phyloP scores from a whole-genome alignment of 2,113 vertebrate genomes.

The Motacilla tschutschensis region DNA sequence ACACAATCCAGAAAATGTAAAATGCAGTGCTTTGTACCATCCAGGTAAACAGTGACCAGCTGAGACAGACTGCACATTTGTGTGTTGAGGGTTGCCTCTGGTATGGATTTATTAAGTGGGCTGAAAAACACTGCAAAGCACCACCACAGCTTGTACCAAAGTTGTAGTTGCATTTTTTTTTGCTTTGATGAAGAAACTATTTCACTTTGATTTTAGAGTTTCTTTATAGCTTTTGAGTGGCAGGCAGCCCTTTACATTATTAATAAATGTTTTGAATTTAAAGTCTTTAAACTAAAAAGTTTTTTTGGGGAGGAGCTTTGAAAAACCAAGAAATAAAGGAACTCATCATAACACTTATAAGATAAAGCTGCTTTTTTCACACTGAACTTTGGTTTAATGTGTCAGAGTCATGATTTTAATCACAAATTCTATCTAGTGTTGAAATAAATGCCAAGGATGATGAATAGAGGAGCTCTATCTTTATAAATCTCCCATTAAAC shows the following conservation, averaged over 20 bases:
- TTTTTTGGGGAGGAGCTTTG: constrained; percentile 38
- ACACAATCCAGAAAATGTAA: neutral
- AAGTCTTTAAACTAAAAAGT: constrained; percentile 52
- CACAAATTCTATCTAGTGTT: constrained; percentile 28
- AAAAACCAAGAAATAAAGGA: constrained; percentile 20
- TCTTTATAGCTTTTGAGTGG: constrained; percentile 47
- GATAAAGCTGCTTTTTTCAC: neutral
- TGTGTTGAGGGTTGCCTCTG: neutral
- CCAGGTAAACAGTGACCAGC: neutral
- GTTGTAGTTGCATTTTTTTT: neutral
- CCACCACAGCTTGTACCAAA: neutral
- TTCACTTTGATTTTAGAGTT: constrained; percentile 47
- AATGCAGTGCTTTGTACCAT: neutral
- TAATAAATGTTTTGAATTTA: constrained; percentile 61
- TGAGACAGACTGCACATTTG: neutral
- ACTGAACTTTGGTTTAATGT: constrained; percentile 16
- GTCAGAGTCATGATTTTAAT: constrained; percentile 21
- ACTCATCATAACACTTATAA: neutral
- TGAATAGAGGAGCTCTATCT: neutral
- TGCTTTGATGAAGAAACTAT: constrained; percentile 44
- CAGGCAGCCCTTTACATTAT: constrained; percentile 59
- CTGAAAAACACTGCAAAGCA: neutral
- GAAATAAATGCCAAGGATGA: neutral
- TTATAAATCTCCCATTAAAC: neutral
- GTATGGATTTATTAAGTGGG: neutral